Conservation (phyloP, 2,797 vertebrate genomes). For the Acridotheres tristis region DNA sequence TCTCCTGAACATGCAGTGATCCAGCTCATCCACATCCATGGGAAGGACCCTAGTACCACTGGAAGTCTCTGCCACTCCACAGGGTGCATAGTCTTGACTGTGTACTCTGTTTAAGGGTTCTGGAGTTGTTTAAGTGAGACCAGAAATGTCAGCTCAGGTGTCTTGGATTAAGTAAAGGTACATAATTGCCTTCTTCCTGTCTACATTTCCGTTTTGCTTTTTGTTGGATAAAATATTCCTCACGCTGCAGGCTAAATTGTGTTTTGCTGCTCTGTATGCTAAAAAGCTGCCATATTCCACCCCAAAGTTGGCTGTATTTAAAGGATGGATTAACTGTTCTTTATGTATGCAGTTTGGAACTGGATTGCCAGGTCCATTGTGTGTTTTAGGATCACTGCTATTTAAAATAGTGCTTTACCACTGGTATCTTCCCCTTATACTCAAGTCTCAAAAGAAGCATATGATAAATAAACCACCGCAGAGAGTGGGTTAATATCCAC, state of each 20-base stretch:
- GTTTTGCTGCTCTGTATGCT: background rate
- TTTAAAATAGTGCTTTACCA: slow-evolving; percentile 31
- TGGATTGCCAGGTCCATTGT: background rate
- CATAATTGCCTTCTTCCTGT: slow-evolving; percentile 19
- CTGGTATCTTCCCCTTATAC: background rate
- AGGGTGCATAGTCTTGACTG: background rate
- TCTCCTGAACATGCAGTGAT: background rate
- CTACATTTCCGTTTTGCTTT: slow-evolving; percentile 27
- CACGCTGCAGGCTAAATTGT: background rate
- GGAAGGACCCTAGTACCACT: background rate
- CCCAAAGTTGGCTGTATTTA: slow-evolving; percentile 45
- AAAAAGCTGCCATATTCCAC: slow-evolving; percentile 42
- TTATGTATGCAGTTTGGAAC: slow-evolving; percentile 37
- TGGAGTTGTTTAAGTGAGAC: background rate
- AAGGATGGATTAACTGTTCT: slow-evolving; percentile 64
- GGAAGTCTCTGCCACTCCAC: background rate
- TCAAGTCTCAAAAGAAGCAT: background rate
- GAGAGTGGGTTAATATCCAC: background rate
- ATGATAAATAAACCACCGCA: background rate
- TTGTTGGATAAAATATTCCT: slow-evolving; percentile 10
- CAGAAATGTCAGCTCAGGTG: slow-evolving; percentile 26
- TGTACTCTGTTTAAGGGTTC: background rate
- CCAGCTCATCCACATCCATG: background rate
- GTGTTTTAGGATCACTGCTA: slow-evolving; percentile 22
- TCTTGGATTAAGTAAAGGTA: slow-evolving; percentile 1